phyloP scores from a whole-genome alignment of 2,888 invertebrate genomes.

The Toxonevra muliebris region DNA sequence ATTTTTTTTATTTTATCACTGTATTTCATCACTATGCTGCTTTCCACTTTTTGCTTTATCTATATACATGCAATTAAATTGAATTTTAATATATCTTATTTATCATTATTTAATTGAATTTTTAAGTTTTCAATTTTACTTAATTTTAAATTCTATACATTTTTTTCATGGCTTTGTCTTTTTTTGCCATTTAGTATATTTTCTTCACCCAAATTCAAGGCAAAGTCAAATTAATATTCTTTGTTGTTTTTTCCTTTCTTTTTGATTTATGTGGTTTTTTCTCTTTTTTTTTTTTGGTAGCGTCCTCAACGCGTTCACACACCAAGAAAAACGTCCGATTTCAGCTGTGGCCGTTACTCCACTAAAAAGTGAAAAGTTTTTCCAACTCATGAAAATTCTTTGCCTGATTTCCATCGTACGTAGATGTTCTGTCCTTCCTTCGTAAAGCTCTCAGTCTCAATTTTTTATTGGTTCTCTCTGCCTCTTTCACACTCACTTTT shows the following conservation, averaged over 20 bases:
- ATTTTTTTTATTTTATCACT: too few relatives aligned
- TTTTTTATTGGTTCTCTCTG: too few relatives aligned
- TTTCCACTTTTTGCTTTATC: too few relatives aligned
- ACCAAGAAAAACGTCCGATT: slow-evolving; percentile 54
- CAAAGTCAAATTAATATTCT: slow-evolving; percentile 35
- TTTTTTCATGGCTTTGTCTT: slow-evolving; percentile 24
- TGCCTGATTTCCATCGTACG: slow-evolving; percentile 34
- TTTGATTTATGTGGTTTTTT: slow-evolving; percentile 11
- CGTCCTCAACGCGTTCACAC: slow-evolving; percentile 40
- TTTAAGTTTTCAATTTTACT: too few relatives aligned
- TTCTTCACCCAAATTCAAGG: slow-evolving; percentile 47
- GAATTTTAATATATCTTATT: too few relatives aligned
- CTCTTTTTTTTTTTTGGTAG: slow-evolving; percentile 27
- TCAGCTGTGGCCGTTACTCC: slow-evolving; percentile 61
- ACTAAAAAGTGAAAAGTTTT: slow-evolving; percentile 57
- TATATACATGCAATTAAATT: neutral
- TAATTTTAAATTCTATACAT: too few relatives aligned
- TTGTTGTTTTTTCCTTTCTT: slow-evolving; percentile 10
- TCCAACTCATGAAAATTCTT: slow-evolving; percentile 41
- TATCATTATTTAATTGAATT: too few relatives aligned
- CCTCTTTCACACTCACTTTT: too few relatives aligned
- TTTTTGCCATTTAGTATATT: slow-evolving; percentile 41
- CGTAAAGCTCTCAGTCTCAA: slow-evolving; percentile 14
- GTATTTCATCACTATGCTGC: too few relatives aligned
- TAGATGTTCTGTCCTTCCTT: slow-evolving; percentile 21